phyloP scores from a whole-genome alignment of 2,113 vertebrate genomes.

The Cololabis saira region DNA sequence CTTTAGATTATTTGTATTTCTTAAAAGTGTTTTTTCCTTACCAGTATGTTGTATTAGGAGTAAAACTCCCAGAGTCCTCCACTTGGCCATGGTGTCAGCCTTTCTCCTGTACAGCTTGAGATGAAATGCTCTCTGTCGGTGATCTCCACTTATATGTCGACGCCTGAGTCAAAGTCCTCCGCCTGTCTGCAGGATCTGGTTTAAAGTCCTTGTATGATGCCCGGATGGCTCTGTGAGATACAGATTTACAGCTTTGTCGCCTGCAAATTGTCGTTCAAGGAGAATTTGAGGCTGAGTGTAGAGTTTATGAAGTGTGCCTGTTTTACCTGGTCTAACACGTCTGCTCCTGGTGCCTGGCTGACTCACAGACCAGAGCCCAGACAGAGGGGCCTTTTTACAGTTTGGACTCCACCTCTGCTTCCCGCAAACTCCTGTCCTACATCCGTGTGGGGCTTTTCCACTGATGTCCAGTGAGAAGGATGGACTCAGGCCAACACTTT shows the following conservation, averaged over 20 bases:
- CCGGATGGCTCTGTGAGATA: slow-evolving; percentile 7
- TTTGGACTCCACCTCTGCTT: slow-evolving; percentile 40
- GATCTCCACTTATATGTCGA: slow-evolving; percentile 36
- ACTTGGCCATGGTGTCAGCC: slow-evolving; percentile 58
- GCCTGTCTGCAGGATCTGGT: slow-evolving; percentile 28
- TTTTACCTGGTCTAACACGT: slow-evolving; percentile 58
- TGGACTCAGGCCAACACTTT: slow-evolving; percentile 18
- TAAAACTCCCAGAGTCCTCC: slow-evolving; percentile 53
- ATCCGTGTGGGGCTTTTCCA: slow-evolving; percentile 60
- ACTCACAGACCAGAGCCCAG: slow-evolving; percentile 27
- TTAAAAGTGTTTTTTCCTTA: slow-evolving; percentile 57
- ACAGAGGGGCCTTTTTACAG: slow-evolving; percentile 68
- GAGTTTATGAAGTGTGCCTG: slow-evolving; percentile 11
- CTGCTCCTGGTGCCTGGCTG: slow-evolving; percentile 48
- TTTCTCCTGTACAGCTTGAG: background rate
- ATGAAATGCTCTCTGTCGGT: background rate
- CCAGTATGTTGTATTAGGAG: slow-evolving; percentile 70
- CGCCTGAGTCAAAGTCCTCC: slow-evolving; percentile 63
- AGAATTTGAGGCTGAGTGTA: slow-evolving; percentile 1
- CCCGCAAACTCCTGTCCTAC: slow-evolving; percentile 10
- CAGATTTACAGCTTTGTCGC: slow-evolving; percentile 32
- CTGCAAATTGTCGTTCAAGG: background rate
- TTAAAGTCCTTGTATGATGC: slow-evolving; percentile 37
- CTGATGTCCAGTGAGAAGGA: slow-evolving; percentile 22
- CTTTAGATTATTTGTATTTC: background rate